These are phyloP conservation scores for Origma solitaria DNA, from an alignment of 2,113 vertebrate species.

Conservation along the genomic window DNA sequence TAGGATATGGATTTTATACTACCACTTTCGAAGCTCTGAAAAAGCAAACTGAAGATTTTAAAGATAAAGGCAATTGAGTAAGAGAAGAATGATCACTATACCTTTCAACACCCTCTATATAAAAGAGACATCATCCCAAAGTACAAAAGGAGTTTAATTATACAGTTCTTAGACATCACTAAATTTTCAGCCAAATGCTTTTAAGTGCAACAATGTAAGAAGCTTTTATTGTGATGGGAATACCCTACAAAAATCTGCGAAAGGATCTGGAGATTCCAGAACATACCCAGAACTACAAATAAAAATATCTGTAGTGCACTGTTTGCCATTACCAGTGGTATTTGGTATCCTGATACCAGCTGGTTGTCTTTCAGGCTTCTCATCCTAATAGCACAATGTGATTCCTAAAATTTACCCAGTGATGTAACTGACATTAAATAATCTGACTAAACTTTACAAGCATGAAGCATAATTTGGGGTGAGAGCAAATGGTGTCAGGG, in stretches of 20 bases:
- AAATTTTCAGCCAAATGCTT: background rate
- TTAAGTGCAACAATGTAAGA: background rate
- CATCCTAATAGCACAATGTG: background rate
- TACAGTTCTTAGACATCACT: background rate
- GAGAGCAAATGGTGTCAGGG: background rate
- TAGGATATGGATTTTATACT: background rate
- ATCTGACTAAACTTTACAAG: background rate
- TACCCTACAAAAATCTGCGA: background rate
- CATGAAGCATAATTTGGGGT: background rate
- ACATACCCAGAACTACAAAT: background rate
- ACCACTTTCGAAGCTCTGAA: background rate
- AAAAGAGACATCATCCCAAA: background rate
- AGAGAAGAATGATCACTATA: background rate
- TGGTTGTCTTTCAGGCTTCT: background rate
- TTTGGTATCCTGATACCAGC: background rate
- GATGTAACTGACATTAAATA: background rate
- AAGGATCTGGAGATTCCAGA: background rate
- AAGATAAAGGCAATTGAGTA: slow-evolving; percentile 22
- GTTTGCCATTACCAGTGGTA: background rate
- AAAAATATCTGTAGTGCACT: background rate
- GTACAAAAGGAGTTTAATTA: background rate
- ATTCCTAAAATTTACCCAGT: background rate
- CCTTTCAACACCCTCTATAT: background rate
- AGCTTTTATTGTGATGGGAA: background rate
- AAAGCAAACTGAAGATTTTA: background rate